These are phyloP conservation scores for Unio pictorum DNA, from an alignment of 2,888 invertebrate genomes.

Conservation along the genomic window DNA sequence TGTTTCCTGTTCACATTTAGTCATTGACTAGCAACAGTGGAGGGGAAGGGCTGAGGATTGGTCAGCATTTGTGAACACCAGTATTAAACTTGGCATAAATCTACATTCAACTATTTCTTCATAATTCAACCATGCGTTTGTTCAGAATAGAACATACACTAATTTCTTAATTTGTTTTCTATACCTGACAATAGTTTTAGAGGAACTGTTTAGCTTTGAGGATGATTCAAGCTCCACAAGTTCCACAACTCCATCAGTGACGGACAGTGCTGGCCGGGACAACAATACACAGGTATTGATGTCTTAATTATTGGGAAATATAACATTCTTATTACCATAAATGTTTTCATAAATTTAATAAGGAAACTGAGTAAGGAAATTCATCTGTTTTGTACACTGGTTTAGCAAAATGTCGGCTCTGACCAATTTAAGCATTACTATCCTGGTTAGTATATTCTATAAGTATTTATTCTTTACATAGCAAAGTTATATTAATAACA, in stretches of 20 bases:
- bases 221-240: constrained; percentile 66
- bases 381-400: background rate
- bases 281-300: background rate
- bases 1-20: too few species aligned
- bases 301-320: constrained; percentile 8
- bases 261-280: constrained; percentile 29
- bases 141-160: too few species aligned
- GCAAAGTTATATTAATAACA: too few species aligned
- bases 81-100: too few species aligned
- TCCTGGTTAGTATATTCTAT: too few species aligned
- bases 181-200: constrained; percentile 43
- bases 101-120: too few species aligned
- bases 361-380: background rate
- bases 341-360: background rate
- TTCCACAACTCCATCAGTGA: constrained; percentile 60
- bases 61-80: too few species aligned
- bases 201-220: constrained; percentile 56
- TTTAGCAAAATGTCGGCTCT: background rate
- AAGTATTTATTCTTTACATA: background rate
- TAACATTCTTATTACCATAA: constrained; percentile 16
- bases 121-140: too few species aligned
- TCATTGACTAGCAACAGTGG: too few species aligned
- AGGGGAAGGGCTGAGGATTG: too few species aligned
- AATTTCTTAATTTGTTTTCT: constrained; percentile 4
- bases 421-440: too few species aligned